These are phyloP conservation scores for Salticus scenicus DNA, from an alignment of 2,888 invertebrate genomes.

Conservation along the genomic window DNA sequence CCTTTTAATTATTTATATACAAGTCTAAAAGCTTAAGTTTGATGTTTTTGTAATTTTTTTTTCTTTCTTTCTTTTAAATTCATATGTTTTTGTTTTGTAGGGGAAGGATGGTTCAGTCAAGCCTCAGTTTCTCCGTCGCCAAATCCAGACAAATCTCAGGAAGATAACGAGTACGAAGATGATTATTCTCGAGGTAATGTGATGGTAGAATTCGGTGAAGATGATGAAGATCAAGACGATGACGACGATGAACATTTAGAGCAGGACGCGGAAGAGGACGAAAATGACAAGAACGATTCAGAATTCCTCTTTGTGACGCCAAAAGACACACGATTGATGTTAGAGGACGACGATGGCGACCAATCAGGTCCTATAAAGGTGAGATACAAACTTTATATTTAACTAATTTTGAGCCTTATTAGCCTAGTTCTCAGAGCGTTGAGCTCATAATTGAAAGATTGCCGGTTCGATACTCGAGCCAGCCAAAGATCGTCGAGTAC, in stretches of 20 bases:
- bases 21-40: no score
- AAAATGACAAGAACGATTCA: not conserved
- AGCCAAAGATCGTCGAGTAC: no score
- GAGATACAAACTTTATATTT: no score
- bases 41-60: no score
- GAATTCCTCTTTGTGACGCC: conserved; percentile 53
- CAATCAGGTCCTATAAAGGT: conserved; percentile 51
- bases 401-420: no score
- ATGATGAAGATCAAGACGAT: conserved; percentile 30
- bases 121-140: conserved; percentile 25
- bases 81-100: conserved; percentile 3
- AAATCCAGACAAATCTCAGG: conserved; percentile 1
- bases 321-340: conserved; percentile 41
- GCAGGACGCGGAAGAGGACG: not conserved
- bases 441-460: no score
- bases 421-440: no score
- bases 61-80: no score
- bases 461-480: no score
- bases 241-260: conserved; percentile 24
- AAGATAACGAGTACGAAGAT: conserved; percentile 38
- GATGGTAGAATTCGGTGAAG: not conserved
- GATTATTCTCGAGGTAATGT: not conserved
- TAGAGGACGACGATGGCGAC: conserved; percentile 51
- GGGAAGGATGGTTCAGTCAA: conserved; percentile 41
- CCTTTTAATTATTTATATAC: no score